Percentiles rank a stretch among this genome's conserved stretches.
These are phyloP conservation scores for Spondyliosoma cantharus DNA, from an alignment of 2,797 vertebrate genomes.

Conservation along the genomic window DNA sequence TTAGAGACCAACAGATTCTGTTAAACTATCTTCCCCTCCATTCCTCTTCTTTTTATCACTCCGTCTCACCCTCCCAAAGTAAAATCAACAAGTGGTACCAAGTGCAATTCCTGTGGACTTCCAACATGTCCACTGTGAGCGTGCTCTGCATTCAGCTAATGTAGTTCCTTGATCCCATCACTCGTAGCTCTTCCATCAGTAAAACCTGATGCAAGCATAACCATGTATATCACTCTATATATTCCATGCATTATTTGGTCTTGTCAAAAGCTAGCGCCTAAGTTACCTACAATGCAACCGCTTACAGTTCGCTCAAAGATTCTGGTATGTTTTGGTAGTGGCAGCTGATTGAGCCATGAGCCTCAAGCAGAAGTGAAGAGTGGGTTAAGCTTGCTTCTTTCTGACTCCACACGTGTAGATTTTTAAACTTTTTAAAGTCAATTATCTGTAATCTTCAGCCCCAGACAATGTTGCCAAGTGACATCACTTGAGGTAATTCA, in stretches of 20 bases:
- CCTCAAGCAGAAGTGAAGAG: neutral
- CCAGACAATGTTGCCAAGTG: neutral
- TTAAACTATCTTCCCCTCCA: constrained; percentile 53
- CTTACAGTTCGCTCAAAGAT: too few relatives aligned
- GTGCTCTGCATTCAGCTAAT: neutral
- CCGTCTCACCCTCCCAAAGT: neutral
- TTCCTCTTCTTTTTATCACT: constrained; percentile 21
- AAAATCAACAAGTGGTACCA: neutral
- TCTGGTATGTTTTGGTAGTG: neutral
- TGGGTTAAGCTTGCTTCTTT: neutral
- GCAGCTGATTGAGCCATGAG: neutral
- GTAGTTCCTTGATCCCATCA: neutral
- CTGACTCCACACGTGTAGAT: neutral
- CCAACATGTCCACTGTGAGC: neutral
- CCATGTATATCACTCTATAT: neutral
- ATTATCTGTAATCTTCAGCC: too few relatives aligned
- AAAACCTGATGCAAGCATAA: neutral
- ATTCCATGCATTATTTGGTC: neutral
- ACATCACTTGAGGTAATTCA: neutral
- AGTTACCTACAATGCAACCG: too few relatives aligned
- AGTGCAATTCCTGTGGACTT: neutral
- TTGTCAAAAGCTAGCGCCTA: too few relatives aligned
- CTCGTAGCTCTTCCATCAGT: neutral
- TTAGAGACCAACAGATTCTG: constrained; percentile 74
- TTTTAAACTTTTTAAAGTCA: neutral